These are phyloP conservation scores for Spodoptera picta DNA, from an alignment of 2,888 invertebrate species.

Conservation along the genomic window DNA sequence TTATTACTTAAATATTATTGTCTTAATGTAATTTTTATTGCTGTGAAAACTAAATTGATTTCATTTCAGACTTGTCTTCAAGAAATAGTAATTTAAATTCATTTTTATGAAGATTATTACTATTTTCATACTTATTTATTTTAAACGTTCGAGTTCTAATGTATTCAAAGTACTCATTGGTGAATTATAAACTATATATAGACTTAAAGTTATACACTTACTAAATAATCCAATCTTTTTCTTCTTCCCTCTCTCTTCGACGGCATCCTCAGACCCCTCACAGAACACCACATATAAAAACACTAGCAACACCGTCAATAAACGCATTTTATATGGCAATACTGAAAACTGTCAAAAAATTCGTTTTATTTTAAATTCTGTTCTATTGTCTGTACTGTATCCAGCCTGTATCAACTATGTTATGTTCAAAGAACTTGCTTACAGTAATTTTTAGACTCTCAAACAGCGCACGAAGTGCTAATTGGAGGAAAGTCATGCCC, in stretches of 20 bases:
- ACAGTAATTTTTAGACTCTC: constrained; percentile 35
- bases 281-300: constrained; percentile 57
- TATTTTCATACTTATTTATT: too few relatives aligned
- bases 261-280: constrained; percentile 59
- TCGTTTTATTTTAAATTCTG: constrained; percentile 5
- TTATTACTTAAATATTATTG: too few relatives aligned
- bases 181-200: background rate
- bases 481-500: constrained; percentile 62
- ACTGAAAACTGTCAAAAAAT: constrained; percentile 11
- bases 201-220: constrained; percentile 61
- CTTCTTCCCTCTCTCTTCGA: constrained; percentile 79
- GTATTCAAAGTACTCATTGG: too few relatives aligned
- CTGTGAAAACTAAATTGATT: too few relatives aligned
- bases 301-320: constrained; percentile 53
- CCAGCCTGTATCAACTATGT: constrained; percentile 28
- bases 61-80: too few relatives aligned
- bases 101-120: too few relatives aligned
- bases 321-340: constrained; percentile 54
- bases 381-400: constrained; percentile 42
- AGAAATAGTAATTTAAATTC: too few relatives aligned
- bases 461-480: constrained; percentile 54
- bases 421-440: constrained; percentile 29
- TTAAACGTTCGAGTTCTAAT: too few relatives aligned
- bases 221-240: constrained; percentile 80
- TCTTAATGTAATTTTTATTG: too few relatives aligned